A percentile compares a stretch with the other conserved stretches of the same genome.
phyloP scores from a whole-genome alignment of 92 coral and sea anemone genomes.

The Siderastrea radians region DNA sequence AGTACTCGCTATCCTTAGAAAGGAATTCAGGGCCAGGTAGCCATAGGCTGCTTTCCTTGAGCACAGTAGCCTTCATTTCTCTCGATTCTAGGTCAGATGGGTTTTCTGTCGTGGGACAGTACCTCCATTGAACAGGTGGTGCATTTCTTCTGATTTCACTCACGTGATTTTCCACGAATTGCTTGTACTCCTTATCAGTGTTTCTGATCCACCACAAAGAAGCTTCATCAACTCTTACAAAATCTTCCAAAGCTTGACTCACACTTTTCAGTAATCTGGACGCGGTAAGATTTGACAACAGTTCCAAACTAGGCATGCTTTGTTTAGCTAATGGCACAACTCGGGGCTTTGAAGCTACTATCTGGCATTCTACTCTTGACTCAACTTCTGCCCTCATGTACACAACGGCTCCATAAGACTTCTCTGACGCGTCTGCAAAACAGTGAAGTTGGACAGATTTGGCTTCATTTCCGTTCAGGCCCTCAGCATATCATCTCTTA shows the following conservation, averaged over 20 bases:
- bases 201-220: neutral
- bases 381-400: neutral
- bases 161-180: conserved; percentile 10
- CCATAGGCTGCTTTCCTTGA: neutral
- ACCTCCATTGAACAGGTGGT: conserved; percentile 21
- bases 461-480: neutral
- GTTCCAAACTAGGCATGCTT: neutral
- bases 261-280: too few relatives aligned
- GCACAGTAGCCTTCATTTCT: neutral
- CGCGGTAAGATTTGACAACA: too few relatives aligned
- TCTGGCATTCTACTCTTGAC: neutral
- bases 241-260: too few relatives aligned
- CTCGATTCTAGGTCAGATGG: neutral
- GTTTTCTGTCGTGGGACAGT: neutral
- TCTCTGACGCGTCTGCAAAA: too few relatives aligned
- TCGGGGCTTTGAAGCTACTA: neutral
- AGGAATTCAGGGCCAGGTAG: neutral
- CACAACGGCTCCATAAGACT: too few relatives aligned
- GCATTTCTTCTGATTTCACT: conserved; percentile 6
- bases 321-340: neutral
- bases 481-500: neutral
- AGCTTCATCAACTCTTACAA: neutral
- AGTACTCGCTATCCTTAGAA: neutral
- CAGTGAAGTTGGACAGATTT: neutral
- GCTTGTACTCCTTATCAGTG: too few relatives aligned